Conservation (phyloP, 2,797 vertebrate genomes). For the Poecilia wingei region DNA sequence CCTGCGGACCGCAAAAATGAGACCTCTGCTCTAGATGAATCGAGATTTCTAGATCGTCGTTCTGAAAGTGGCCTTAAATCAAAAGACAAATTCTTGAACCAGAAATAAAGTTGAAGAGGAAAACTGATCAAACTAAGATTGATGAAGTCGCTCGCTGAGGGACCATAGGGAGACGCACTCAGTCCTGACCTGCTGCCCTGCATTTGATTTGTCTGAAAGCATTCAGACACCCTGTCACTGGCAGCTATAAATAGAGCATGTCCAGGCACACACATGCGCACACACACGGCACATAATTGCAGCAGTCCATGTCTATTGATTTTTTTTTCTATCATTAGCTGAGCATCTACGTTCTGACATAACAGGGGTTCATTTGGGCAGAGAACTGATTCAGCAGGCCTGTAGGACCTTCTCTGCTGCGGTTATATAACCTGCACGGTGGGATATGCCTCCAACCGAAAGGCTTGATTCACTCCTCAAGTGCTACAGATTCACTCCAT, state of each 20-base stretch:
- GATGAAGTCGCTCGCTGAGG: conserved; percentile 2
- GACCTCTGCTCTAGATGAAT: background rate
- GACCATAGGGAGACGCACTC: conserved; percentile 11
- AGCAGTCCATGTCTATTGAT: conserved; percentile 47
- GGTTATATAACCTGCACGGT: conserved; percentile 45
- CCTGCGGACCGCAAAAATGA: too few species aligned
- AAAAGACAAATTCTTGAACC: background rate
- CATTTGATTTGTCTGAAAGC: conserved; percentile 32
- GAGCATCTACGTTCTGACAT: conserved; percentile 30
- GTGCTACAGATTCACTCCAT: conserved; percentile 31
- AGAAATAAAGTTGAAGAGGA: background rate
- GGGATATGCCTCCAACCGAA: conserved; percentile 23
- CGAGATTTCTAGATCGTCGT: background rate
- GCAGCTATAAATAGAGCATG: conserved; percentile 48
- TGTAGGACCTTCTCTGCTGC: conserved; percentile 16
- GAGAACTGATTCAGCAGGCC: conserved; percentile 27
- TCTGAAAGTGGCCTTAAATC: background rate
- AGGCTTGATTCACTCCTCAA: conserved; percentile 39
- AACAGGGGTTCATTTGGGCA: conserved; percentile 26
- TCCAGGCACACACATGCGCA: background rate
- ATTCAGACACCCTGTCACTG: conserved; percentile 30
- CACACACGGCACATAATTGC: conserved; percentile 6
- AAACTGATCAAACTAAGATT: background rate
- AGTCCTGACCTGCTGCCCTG: conserved; percentile 16
- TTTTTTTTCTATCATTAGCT: conserved; percentile 23